Evolutionary conservation across 30 jellyfish, hydroid and myxozoan genomes (phyloP).

Genomic region (Cassiopea andromeda): DNA sequence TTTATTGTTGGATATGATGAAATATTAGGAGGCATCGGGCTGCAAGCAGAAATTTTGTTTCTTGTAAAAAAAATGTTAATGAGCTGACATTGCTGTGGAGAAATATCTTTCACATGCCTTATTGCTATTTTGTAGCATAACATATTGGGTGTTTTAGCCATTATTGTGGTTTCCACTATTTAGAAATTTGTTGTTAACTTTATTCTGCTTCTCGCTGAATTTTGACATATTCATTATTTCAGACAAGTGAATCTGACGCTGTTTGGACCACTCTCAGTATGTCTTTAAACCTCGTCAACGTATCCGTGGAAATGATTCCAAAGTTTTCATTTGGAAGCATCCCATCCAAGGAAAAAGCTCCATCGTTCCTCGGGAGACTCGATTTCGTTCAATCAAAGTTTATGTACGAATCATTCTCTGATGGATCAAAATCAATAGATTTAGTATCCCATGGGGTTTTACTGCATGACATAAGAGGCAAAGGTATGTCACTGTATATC

Average conservation of each 20-base stretch:
- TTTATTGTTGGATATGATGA: too few species aligned
- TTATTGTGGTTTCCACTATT: too few species aligned
- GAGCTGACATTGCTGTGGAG: too few species aligned
- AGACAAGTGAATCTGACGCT: constrained; percentile 81
- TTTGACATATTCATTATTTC: not conserved
- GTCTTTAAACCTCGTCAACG: constrained; percentile 87
- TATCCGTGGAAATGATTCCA: constrained; percentile 86
- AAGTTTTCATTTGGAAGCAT: constrained; percentile 87
- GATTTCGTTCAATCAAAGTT: constrained; percentile 89
- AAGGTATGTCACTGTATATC: constrained; percentile 18
- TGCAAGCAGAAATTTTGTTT: too few species aligned
- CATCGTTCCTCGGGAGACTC: constrained; percentile 78
- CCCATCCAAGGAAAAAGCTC: constrained; percentile 53
- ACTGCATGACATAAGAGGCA: constrained; percentile 83
- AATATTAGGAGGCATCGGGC: too few species aligned
- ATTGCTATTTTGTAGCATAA: too few species aligned
- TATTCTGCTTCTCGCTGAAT: too few species aligned
- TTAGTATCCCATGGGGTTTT: constrained; percentile 94
- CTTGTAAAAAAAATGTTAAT: too few species aligned
- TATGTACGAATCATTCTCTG: constrained; percentile 95
- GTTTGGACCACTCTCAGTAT: constrained; percentile 96
- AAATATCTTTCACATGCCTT: too few species aligned
- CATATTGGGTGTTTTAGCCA: too few species aligned
- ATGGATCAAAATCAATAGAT: constrained; percentile 95
- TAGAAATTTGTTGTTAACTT: too few species aligned